phyloP scores from a whole-genome alignment of 2,797 vertebrate genomes.

The Xenops minutus region DNA sequence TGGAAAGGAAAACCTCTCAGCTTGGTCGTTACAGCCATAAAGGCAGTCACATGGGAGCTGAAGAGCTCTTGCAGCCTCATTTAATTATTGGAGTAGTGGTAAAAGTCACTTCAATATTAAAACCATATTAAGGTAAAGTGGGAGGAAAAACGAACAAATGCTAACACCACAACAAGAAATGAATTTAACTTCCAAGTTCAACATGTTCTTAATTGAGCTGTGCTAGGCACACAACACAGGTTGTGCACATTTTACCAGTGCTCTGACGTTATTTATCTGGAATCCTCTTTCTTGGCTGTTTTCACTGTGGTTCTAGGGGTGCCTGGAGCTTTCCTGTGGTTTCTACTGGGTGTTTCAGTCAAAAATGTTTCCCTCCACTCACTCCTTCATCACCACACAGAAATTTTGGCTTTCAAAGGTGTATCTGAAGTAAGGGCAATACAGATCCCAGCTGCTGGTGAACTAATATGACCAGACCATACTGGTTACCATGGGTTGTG shows the following conservation, averaged over 20 bases:
- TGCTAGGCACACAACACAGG: background rate
- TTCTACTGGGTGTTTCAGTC: background rate
- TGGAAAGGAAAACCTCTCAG: background rate
- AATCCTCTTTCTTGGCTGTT: background rate
- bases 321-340: background rate
- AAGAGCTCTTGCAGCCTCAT: background rate
- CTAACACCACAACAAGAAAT: background rate
- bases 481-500: background rate
- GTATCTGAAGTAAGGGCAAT: background rate
- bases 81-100: background rate
- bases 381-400: accelerated
- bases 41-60: background rate
- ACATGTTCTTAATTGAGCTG: background rate
- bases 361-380: background rate
- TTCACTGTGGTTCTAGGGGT: background rate
- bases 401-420: background rate
- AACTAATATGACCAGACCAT: accelerated
- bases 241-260: background rate
- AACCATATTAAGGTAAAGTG: background rate
- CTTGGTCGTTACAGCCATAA: background rate
- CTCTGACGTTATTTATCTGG: background rate
- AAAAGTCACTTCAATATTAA: constrained; percentile 13
- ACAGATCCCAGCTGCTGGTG: background rate
- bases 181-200: background rate
- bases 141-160: background rate